A percentile compares a stretch with the other conserved stretches of the same genome.
These are phyloP conservation scores for Ophioninae sp. DNA, from an alignment of 2,888 invertebrate genomes.

Conservation along the genomic window DNA sequence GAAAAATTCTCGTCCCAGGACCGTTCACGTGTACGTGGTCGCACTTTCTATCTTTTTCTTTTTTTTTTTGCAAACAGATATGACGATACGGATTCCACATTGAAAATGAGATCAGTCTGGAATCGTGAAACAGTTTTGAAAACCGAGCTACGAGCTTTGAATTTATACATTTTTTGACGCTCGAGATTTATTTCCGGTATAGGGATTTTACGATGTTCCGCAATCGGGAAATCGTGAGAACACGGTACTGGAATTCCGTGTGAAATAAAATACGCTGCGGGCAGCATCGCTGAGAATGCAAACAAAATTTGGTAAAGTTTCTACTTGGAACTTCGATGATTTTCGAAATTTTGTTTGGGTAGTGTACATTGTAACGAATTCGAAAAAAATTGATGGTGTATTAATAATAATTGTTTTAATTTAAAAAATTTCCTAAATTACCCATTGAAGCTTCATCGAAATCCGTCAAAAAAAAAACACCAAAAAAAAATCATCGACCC, in stretches of 20 bases:
- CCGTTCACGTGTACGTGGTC: not conserved
- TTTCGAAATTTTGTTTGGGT: too few species aligned
- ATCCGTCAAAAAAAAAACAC: not conserved
- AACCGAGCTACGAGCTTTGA: not conserved
- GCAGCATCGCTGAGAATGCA: constrained; percentile 1
- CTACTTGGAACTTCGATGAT: too few species aligned
- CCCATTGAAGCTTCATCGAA: not conserved
- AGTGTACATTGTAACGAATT: too few species aligned
- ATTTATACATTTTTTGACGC: not conserved
- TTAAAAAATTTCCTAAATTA: too few species aligned
- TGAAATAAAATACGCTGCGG: constrained; percentile 25
- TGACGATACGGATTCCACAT: not conserved
- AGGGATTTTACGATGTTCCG: not conserved
- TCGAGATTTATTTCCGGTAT: not conserved
- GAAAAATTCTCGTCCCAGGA: constrained; percentile 13
- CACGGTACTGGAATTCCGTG: not conserved
- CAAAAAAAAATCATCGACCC: constrained; percentile 5
- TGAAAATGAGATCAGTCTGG: not conserved
- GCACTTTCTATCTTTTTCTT: too few species aligned
- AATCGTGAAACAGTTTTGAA: not conserved
- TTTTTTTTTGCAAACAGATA: not conserved
- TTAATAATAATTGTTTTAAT: too few species aligned
- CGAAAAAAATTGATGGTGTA: too few species aligned
- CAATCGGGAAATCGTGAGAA: constrained; percentile 22
- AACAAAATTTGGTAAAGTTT: not conserved